Evolutionary conservation across 1,140 invertebrate genomes (phyloP).

Genomic region (Papilio helenus): DNA sequence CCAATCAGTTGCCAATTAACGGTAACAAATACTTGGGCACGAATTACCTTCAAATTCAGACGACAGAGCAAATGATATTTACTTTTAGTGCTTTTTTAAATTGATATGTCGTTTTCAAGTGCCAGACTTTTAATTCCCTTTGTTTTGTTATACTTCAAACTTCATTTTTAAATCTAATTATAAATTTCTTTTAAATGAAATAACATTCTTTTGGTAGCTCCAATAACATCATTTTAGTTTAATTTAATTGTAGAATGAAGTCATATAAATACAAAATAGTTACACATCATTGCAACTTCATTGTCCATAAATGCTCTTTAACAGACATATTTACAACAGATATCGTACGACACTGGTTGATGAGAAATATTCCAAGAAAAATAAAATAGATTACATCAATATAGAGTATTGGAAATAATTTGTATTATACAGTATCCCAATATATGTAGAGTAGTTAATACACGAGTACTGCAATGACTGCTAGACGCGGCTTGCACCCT

Average conservation of each 20-base stretch:
- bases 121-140: constrained; percentile 1
- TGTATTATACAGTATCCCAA: constrained; percentile 45
- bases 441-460: constrained; percentile 46
- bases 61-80: neutral
- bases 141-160: neutral
- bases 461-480: constrained; percentile 46
- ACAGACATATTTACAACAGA: constrained; percentile 5
- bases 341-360: neutral
- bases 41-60: neutral
- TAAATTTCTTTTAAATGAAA: neutral
- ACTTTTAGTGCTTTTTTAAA: neutral
- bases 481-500: constrained; percentile 73
- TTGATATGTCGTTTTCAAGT: constrained; percentile 5
- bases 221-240: neutral
- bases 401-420: neutral
- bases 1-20: neutral
- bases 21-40: neutral
- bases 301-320: neutral
- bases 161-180: neutral
- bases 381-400: constrained; percentile 4
- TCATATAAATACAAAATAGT: neutral
- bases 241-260: neutral
- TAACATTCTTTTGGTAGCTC: neutral
- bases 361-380: neutral
- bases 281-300: neutral